Conservation (phyloP, 2,113 vertebrate species). For the Dromas ardeola region DNA sequence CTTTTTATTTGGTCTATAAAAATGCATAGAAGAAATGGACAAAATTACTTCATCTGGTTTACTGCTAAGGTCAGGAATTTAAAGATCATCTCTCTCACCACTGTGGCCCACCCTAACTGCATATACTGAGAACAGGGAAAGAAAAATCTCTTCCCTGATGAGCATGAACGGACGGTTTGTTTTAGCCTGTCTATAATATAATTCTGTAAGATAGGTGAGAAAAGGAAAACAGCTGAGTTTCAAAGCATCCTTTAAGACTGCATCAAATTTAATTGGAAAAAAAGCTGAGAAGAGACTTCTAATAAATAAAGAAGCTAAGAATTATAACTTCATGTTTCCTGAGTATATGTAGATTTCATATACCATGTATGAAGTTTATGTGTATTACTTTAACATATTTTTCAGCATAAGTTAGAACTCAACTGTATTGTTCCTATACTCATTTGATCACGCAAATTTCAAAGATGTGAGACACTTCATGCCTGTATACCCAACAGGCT, state of each 20-base stretch:
- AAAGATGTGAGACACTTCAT: background rate
- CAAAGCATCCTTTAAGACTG: background rate
- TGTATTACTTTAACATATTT: background rate
- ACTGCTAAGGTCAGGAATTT: slow-evolving; percentile 13
- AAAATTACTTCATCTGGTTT: slow-evolving; percentile 11
- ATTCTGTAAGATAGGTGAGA: background rate
- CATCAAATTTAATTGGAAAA: background rate
- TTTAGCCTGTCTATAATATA: background rate
- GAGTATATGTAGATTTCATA: background rate
- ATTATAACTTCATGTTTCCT: background rate
- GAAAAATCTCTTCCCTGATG: background rate
- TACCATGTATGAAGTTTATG: background rate
- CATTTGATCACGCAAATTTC: background rate
- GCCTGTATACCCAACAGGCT: background rate
- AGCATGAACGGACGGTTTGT: background rate
- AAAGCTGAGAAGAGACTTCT: background rate
- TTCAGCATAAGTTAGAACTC: background rate
- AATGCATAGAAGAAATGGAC: background rate
- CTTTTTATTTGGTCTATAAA: slow-evolving; percentile 58
- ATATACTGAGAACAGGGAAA: background rate
- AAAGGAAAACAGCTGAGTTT: background rate
- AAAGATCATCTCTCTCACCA: background rate
- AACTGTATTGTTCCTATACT: background rate
- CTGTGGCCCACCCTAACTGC: background rate
- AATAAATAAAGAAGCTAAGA: background rate